Evolutionary conservation across 2,888 invertebrate species (phyloP).

Genomic region (Nemotelus pantherinus): DNA sequence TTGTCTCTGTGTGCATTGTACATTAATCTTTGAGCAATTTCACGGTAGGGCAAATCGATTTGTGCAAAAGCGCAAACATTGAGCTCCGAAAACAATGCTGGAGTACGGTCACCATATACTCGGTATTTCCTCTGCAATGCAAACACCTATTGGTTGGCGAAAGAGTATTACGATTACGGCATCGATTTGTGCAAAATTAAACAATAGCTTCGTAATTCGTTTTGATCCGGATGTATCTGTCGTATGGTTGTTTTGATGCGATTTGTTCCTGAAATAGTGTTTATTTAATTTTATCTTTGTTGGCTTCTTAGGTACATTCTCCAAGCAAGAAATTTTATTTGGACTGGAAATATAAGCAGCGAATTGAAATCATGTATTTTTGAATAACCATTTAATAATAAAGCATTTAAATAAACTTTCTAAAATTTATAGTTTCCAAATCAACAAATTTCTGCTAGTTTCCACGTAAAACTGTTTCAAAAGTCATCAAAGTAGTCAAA

Average conservation of each 20-base stretch:
- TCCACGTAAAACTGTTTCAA: neutral
- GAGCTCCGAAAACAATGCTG: constrained; percentile 12
- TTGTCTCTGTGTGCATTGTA: constrained; percentile 15
- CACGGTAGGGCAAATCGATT: constrained; percentile 42
- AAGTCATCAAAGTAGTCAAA: constrained; percentile 15
- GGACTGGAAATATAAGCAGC: too few species aligned
- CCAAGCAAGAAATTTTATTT: too few species aligned
- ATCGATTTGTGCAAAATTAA: constrained; percentile 4
- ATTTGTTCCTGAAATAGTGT: neutral
- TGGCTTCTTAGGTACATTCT: neutral
- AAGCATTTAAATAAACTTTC: neutral
- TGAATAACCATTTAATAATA: too few species aligned
- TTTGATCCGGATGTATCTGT: constrained; percentile 21
- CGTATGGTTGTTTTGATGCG: constrained; percentile 6
- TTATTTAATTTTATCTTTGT: neutral
- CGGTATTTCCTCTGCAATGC: neutral
- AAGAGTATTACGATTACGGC: neutral
- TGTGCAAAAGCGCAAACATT: constrained; percentile 36
- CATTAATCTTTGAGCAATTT: constrained; percentile 37
- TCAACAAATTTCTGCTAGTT: neutral
- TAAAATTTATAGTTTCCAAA: neutral
- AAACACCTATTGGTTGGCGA: constrained; percentile 2
- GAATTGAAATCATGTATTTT: too few species aligned
- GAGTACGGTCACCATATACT: neutral
- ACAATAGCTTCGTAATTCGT: neutral